Evolutionary conservation across 2,113 vertebrate genomes (phyloP), one percentile per base, ranked within the genome.

Genomic region (Corythornis madagascariensis): DNA sequence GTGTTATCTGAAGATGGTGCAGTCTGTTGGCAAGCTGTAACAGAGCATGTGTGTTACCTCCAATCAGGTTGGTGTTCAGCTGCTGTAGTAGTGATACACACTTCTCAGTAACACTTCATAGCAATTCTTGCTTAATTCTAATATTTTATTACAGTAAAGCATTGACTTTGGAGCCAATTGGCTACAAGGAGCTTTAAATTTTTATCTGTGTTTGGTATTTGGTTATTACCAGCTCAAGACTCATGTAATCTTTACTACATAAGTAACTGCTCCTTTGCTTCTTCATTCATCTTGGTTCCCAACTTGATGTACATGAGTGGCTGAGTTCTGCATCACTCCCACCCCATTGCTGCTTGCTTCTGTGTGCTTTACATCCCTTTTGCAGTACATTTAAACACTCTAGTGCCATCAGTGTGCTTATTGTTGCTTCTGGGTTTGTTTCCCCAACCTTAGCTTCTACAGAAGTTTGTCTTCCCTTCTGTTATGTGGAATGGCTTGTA

Each of bases 1-100:
- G 64, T 98, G 80, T 73, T 98, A 26, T 93, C 91, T 71, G 66
- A 66, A 33, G 84, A 77, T 4, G 96, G 97, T 25, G 74, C 95
- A 29, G 45, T 98, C 2, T 50, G 25, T 64, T 98, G 98, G 98
- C 55, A 79, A 50, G 59, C 92, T 33, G 52, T 98, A 50, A 93
- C 96, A 47, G 89, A 93, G 50, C 88, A 92, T 5, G 15, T 98
- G 20, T 47, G 18, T 61, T 97, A 96, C 42, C 31, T 83, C 35
- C 88, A 93, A 35, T 75, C 97, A 97, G 98, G 98, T 98, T 50
- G 24, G 97, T 96, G 14, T 89, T 89, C 69, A 25, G 35, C n/a
- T 69, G 31, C 17, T 53, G 6, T 19, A 45, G 8, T 52, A 56
- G 33, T 25, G 20, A 53, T 31, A 38, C 20, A 2, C 83, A 65